Evolutionary conservation across 2,797 vertebrate species (phyloP).

Genomic region (Diplodus puntazzo): DNA sequence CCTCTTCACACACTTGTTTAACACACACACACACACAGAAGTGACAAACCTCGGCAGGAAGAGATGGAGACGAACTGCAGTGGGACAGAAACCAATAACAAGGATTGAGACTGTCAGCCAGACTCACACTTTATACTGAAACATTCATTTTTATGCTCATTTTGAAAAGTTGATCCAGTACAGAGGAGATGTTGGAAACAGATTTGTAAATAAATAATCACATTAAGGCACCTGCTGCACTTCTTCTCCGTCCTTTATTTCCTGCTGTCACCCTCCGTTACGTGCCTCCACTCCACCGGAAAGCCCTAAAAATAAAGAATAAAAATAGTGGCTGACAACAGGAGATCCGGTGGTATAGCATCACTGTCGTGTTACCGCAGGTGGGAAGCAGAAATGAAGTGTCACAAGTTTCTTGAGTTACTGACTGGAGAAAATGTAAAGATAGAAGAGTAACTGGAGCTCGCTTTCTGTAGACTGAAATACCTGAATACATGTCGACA

Average conservation of each 20-base stretch:
- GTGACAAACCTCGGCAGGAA: constrained; percentile 2
- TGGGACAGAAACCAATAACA: not conserved
- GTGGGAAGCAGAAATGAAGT: not conserved
- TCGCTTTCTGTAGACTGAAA: not conserved
- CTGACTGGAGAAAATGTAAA: not conserved
- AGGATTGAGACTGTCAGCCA: not conserved
- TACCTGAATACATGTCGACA: not conserved
- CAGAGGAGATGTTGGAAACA: not conserved
- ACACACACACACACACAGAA: not conserved
- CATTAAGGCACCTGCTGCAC: not conserved
- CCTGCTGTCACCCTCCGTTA: not conserved
- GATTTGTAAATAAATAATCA: not conserved
- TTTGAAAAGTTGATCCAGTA: not conserved
- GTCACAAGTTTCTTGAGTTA: not conserved
- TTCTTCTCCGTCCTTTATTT: not conserved
- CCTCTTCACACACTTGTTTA: constrained; percentile 8
- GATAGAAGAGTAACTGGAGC: not conserved
- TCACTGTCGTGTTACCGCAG: not conserved
- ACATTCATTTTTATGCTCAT: not conserved
- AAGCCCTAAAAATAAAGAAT: constrained; percentile 1
- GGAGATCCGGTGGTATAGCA: not conserved
- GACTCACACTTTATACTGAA: not conserved
- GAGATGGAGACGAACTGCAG: not conserved
- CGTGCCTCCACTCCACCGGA: not conserved
- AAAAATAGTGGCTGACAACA: not conserved